phyloP scores from a whole-genome alignment of 2,113 vertebrate species.

The Hymenochirus boettgeri region DNA sequence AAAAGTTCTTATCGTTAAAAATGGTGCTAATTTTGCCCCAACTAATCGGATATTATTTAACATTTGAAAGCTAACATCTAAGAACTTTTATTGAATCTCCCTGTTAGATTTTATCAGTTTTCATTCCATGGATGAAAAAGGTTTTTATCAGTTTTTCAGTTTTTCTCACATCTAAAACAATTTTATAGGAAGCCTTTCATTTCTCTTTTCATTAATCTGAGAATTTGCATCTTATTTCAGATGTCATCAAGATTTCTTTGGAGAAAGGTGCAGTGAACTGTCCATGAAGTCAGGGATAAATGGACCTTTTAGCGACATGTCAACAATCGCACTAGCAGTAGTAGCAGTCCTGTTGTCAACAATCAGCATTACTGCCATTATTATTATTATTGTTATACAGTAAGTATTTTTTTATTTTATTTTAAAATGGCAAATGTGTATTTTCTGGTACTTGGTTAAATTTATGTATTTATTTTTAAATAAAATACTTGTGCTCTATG shows the following conservation, averaged over 20 bases:
- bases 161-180: no score
- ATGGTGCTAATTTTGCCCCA: no score
- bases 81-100: no score
- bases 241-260: slow-evolving; percentile 65
- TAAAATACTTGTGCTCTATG: no score
- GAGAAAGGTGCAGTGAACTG: slow-evolving; percentile 68
- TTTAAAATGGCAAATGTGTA: not conserved
- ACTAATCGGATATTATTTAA: no score
- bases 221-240: slow-evolving; percentile 48
- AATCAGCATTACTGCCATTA: slow-evolving; percentile 50
- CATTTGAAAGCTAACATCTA: no score
- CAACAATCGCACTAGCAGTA: slow-evolving; percentile 54
- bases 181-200: no score
- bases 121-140: slow-evolving; percentile 48
- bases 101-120: slow-evolving; percentile 52
- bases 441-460: not conserved
- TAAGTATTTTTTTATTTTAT: slow-evolving; percentile 54
- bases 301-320: slow-evolving; percentile 50
- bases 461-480: no score
- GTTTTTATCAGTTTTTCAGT: no score
- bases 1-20: no score
- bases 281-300: slow-evolving; percentile 63
- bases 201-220: slow-evolving; percentile 4
- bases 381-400: slow-evolving; percentile 56
- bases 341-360: slow-evolving; percentile 53